Base-by-base conservation (phyloP, 1,140 invertebrate genomes). In the Heliothis subflexa region DNA sequence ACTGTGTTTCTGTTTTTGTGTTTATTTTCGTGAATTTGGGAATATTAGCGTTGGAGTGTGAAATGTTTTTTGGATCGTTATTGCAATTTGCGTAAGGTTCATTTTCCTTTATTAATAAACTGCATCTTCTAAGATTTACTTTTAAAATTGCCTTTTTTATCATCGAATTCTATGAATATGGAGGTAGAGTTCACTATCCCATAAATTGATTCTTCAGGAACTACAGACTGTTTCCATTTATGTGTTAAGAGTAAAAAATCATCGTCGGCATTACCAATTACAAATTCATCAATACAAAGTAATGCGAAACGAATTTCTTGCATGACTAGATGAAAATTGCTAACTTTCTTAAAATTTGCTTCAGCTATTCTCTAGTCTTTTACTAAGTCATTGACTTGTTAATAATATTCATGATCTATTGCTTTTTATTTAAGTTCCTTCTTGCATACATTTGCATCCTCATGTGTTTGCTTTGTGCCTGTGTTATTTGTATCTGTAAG, bases 251-350 rank as follows among this genome's bases (percentile, higher is more conserved):
- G 33, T 40, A 40, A 62, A 47, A 18, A 49, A 49, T 45, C 10
- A 3, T 11, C 13, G 13, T 7, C 2, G 13, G 0, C 21, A 21
- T 47, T 49, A 0, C 18, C 62, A 66, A 16, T 49, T 13, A 28
- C 49, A 33, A 70, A 21, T 25, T 2, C 25, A 64, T 18, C 10
- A 21, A 66, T 21, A 45, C 18, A 33, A 59, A 18, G 1, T n/a
- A 21, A 28, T 73, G 16, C 16, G 16, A 33, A 52, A 71, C 33
- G 40, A 21, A 73, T 73, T 73, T 59, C 52, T 59, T 14, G 70
- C 52, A 59, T 73, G 70, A 73, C 70, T 73, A 47, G 18, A n/a
- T 18, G n/a, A 45, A 70, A 57, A 57, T 54, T 13, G 12, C 7
- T 2, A n/a, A 59, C 54, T 73, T 73, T 57, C 70, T 55, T 57